Percentiles rank a stretch among this genome's conserved stretches.
phyloP scores from a whole-genome alignment of 2,113 vertebrate genomes.

The Amphiprion percula region DNA sequence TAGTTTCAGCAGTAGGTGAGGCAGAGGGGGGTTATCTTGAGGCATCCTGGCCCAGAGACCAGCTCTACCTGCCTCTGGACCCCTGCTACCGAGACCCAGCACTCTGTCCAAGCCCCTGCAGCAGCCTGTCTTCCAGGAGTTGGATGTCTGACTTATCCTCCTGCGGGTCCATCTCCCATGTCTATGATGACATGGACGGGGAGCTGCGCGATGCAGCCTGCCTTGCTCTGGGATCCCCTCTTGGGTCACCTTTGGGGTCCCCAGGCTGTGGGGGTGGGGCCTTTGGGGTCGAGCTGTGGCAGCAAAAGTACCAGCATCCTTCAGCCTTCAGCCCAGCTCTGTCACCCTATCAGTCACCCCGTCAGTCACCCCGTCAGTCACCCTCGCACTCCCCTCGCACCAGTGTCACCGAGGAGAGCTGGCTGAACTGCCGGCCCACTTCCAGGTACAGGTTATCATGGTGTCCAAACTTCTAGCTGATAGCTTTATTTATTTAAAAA shows the following conservation, averaged over 20 bases:
- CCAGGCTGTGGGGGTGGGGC: constrained; percentile 78
- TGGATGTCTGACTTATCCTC: constrained; percentile 90
- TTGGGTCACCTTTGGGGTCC: constrained; percentile 86
- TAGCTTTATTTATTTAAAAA: too few species aligned
- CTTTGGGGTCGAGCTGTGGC: constrained; percentile 93
- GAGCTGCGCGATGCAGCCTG: constrained; percentile 91
- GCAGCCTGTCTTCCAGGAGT: constrained; percentile 85
- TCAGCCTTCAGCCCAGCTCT: constrained; percentile 86
- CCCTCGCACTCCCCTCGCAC: constrained; percentile 90
- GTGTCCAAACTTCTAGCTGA: too few species aligned
- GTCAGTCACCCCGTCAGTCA: constrained; percentile 83
- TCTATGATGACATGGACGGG: constrained; percentile 92
- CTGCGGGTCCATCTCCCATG: constrained; percentile 94
- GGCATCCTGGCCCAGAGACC: constrained; percentile 82
- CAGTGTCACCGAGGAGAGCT: constrained; percentile 95
- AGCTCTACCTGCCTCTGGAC: constrained; percentile 94
- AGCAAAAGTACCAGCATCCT: constrained; percentile 76
- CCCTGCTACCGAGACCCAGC: constrained; percentile 89
- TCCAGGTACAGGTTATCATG: constrained; percentile 84
- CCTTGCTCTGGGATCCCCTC: constrained; percentile 89
- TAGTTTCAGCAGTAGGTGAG: constrained; percentile 22
- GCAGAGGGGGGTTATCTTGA: constrained; percentile 62
- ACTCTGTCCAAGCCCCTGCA: constrained; percentile 81
- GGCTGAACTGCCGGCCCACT: constrained; percentile 89
- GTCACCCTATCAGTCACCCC: constrained; percentile 88